Conservation (phyloP, 2,113 vertebrate species). For the Aspiorhynchus laticeps region DNA sequence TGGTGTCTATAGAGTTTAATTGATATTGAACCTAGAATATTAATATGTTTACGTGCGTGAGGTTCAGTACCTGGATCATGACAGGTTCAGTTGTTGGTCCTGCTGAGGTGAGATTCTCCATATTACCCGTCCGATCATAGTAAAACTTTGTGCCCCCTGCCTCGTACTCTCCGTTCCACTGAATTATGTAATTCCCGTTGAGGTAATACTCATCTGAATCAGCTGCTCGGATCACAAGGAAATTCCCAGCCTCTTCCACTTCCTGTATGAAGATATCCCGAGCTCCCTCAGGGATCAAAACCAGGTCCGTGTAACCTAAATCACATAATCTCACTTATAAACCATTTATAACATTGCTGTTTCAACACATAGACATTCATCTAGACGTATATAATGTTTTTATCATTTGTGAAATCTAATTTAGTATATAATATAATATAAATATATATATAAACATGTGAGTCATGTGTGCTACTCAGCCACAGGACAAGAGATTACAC, state of each 20-base stretch:
- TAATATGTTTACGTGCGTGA: conserved; percentile 7
- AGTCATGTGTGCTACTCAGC: background rate
- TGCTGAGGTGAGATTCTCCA: conserved; percentile 91
- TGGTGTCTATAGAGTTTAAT: background rate
- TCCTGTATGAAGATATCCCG: conserved; percentile 91
- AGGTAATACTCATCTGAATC: conserved; percentile 89
- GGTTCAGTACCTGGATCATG: conserved; percentile 87
- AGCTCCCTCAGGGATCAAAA: conserved; percentile 91
- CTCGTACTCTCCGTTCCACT: conserved; percentile 97
- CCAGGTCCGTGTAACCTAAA: conserved; percentile 91
- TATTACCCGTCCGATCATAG: conserved; percentile 89
- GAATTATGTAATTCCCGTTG: conserved; percentile 96
- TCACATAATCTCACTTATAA: conserved; percentile 47
- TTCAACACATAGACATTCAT: background rate
- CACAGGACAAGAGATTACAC: conserved; percentile 55
- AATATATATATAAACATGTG: background rate
- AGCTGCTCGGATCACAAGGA: conserved; percentile 86
- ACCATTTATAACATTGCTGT: background rate
- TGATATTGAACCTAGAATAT: background rate
- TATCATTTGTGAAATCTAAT: background rate
- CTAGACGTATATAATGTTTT: background rate
- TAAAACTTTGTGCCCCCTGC: conserved; percentile 88
- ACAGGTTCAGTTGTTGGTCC: conserved; percentile 90
- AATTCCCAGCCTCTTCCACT: conserved; percentile 90
- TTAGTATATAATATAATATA: too few relatives aligned